Base-by-base conservation (phyloP, 2,113 vertebrate species). In the Octodon degus region DNA sequence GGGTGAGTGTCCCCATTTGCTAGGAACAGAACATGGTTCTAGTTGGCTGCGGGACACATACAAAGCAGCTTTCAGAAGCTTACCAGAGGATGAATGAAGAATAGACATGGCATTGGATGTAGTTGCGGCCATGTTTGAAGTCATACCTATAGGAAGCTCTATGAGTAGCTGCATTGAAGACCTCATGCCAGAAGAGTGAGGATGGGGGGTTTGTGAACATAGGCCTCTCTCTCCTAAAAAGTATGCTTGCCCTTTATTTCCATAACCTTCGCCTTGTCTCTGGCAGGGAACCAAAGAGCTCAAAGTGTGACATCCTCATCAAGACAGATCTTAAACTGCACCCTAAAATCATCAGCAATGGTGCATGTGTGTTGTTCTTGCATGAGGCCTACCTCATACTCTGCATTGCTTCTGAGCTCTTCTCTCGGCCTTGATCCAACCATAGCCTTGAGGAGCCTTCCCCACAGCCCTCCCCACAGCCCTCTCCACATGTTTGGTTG, bases 241-340 rank as follows among this genome's bases (percentile, higher is more conserved):
- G 13, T 43, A 79, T 84, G 43, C 79, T 5, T 37, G 11, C 40
- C 86, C 89, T 94, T 87, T 72, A 58, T 58, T 86, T 27, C 72
- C 43, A 92, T 16, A 65, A 40, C 63, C 47, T 89, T 96, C 89
- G 65, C 90, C 63, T 91, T 89, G 67, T 76, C 83, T 72, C 84
- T 95, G 80, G 92, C 87, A 77, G 85, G 24, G 60, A 94, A 74
- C 53, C 80, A 50, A 20, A 92, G 60, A 53, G 30, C 24, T 47
- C 65, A 47, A 40, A 91, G 47, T 27, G 1, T 32, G 19, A 19
- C 17, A 20, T 19, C 53, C 50, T 1, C 0, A 30, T 60, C 53
- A 95, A 27, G 9, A 67, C 30, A 60, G 83, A 93, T 85, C 89
- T 86, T 91, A 63, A 27, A 95, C 12, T n/a, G 20, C 1, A 27